Conservation (phyloP, 2,888 invertebrate species). For the Drosophila infuscata region DNA sequence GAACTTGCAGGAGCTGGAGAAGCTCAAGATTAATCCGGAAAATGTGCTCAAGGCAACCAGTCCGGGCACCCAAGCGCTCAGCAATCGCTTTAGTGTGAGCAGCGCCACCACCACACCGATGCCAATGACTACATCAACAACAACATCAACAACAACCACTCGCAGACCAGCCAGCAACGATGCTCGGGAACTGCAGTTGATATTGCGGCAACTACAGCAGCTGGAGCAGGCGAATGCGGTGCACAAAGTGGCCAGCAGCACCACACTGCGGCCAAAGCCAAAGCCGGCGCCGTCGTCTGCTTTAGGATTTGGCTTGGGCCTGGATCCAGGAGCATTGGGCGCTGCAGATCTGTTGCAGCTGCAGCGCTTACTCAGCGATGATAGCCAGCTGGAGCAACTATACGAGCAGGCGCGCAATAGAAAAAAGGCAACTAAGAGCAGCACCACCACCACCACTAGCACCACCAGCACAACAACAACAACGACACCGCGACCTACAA, state of each 20-base stretch:
- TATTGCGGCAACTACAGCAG: constrained; percentile 72
- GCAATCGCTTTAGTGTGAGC: constrained; percentile 66
- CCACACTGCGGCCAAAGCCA: constrained; percentile 12
- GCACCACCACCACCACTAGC: constrained; percentile 35
- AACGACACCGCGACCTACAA: constrained; percentile 61
- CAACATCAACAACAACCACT: constrained; percentile 32
- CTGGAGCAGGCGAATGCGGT: constrained; percentile 66
- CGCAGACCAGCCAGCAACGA: constrained; percentile 42
- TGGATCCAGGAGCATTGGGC: constrained; percentile 22
- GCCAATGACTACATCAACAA: constrained; percentile 19
- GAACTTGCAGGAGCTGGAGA: constrained; percentile 84
- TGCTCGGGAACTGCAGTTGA: constrained; percentile 67
- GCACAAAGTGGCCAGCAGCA: constrained; percentile 27
- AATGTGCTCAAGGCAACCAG: constrained; percentile 66
- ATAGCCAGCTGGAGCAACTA: constrained; percentile 82
- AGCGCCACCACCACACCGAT: constrained; percentile 27
- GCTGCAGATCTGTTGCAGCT: constrained; percentile 85
- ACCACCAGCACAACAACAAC: constrained; percentile 44
- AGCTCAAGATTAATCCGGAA: constrained; percentile 79
- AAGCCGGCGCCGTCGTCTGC: background rate
- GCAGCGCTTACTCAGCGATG: constrained; percentile 85
- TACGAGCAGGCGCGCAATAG: constrained; percentile 80
- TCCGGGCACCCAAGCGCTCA: constrained; percentile 41
- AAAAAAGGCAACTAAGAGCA: constrained; percentile 46
- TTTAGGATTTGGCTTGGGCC: constrained; percentile 19